Conservation (phyloP, 2,888 invertebrate genomes). For the Yponomeuta sedellus region DNA sequence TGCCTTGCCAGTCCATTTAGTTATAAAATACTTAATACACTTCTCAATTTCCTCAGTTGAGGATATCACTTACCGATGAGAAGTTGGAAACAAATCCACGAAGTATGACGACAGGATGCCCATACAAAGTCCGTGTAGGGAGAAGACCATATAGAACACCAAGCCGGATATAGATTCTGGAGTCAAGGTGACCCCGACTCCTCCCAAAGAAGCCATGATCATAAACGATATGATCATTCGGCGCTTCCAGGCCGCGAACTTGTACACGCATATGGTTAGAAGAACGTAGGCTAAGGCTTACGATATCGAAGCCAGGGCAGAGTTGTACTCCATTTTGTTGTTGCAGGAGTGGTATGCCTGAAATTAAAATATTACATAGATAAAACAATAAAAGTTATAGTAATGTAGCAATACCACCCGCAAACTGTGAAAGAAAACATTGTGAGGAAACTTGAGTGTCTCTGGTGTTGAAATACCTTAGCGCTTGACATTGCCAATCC, state of each 20-base stretch:
- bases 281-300: constrained; percentile 61
- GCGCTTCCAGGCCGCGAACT: constrained; percentile 37
- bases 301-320: constrained; percentile 59
- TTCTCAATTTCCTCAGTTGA: too few species aligned
- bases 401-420: too few species aligned
- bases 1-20: too few species aligned
- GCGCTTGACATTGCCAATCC: too few species aligned
- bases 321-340: constrained; percentile 50
- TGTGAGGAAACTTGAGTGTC: too few species aligned
- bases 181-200: constrained; percentile 42
- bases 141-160: constrained; percentile 55
- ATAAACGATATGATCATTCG: constrained; percentile 48
- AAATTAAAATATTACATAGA: neutral
- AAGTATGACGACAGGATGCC: constrained; percentile 62
- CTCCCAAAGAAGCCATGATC: constrained; percentile 48
- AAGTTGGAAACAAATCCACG: constrained; percentile 61
- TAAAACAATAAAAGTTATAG: too few species aligned
- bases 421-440: too few species aligned
- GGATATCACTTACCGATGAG: constrained; percentile 45
- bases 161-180: constrained; percentile 58
- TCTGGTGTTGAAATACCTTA: too few species aligned
- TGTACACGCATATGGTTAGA: constrained; percentile 55
- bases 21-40: too few species aligned
- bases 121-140: constrained; percentile 61
- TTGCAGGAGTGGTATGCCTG: constrained; percentile 29